phyloP scores from a whole-genome alignment of 2,888 invertebrate species.

The Drosophila engyochracea region DNA sequence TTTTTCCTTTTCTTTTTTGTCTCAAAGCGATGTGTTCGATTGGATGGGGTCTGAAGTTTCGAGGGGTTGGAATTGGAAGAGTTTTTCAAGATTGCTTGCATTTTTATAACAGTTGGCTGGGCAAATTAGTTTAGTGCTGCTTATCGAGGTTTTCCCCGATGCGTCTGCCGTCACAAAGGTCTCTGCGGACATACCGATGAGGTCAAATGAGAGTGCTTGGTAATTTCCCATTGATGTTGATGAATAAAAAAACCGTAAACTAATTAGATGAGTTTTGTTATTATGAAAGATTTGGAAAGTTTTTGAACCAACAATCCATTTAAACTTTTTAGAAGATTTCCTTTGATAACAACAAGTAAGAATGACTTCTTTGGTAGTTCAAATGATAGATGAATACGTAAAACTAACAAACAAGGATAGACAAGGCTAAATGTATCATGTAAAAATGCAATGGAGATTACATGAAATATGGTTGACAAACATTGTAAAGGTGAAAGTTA shows the following conservation, averaged over 20 bases:
- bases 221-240: slow-evolving; percentile 8
- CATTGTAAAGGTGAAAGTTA: background rate
- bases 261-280: background rate
- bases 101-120: slow-evolving; percentile 68
- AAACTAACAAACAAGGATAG: background rate
- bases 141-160: slow-evolving; percentile 6
- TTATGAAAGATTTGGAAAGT: background rate
- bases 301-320: background rate
- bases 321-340: background rate
- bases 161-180: slow-evolving; percentile 34
- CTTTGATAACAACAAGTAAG: background rate
- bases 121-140: slow-evolving; percentile 59
- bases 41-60: background rate
- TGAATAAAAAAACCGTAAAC: background rate
- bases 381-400: background rate
- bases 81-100: slow-evolving; percentile 43
- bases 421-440: background rate
- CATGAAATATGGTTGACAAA: background rate
- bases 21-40: slow-evolving; percentile 36
- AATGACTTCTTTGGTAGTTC: background rate
- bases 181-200: slow-evolving; percentile 27
- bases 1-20: slow-evolving; percentile 5
- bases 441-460: background rate
- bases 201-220: slow-evolving; percentile 1
- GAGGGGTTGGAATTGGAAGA: slow-evolving; percentile 11